Conservation (phyloP, 2,888 invertebrate species). For the Camptogramma bilineatum region DNA sequence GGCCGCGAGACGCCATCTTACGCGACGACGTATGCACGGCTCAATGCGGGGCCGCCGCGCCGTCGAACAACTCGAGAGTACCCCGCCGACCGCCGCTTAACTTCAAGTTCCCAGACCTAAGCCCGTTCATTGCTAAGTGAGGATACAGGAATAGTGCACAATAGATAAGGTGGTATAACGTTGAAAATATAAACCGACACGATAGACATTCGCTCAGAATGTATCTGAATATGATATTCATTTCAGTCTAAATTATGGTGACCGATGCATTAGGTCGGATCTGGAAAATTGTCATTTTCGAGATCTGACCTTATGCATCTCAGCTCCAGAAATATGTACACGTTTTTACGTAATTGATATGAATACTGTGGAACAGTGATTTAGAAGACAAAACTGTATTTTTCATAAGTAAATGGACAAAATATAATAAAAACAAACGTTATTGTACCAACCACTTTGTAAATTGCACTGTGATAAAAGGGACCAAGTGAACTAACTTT, state of each 20-base stretch:
- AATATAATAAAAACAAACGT: background rate
- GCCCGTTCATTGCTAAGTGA: conserved; percentile 88
- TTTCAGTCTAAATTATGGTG: no score
- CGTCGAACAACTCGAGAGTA: conserved; percentile 56
- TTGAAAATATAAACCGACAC: background rate
- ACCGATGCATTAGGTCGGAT: no score
- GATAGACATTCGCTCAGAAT: background rate
- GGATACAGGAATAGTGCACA: background rate
- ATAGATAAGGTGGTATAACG: background rate
- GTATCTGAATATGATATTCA: background rate
- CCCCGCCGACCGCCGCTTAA: conserved; percentile 80
- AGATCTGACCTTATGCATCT: no score
- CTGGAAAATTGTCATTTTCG: no score
- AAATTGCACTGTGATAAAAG: conserved; percentile 31
- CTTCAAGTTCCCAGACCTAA: conserved; percentile 92
- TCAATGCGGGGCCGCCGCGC: conserved; percentile 91
- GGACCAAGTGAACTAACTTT: conserved; percentile 12
- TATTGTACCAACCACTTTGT: background rate
- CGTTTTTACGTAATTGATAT: no score
- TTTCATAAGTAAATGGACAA: no score
- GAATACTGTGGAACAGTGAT: no score
- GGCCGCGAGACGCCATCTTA: conserved; percentile 92
- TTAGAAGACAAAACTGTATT: no score
- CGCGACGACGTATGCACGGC: conserved; percentile 96
- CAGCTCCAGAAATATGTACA: no score